phyloP scores from a whole-genome alignment of 2,888 invertebrate genomes.

The Teleiodes luculella region DNA sequence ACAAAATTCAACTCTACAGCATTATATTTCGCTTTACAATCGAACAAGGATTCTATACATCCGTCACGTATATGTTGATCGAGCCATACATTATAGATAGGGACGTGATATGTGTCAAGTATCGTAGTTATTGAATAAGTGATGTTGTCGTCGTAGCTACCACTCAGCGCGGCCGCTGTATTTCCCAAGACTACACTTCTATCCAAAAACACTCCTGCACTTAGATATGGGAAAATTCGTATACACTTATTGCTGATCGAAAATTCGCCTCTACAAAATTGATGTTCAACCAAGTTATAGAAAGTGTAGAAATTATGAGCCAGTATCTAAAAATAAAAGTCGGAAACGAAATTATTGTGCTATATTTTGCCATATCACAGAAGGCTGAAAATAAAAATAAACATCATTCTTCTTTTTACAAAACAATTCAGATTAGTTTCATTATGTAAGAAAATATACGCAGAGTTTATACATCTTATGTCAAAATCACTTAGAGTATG shows the following conservation, averaged over 20 bases:
- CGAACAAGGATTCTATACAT: not conserved
- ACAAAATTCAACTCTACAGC: not conserved
- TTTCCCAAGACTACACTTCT: conserved; percentile 24
- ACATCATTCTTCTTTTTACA: not conserved
- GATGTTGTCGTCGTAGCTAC: conserved; percentile 29
- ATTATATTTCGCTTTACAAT: not conserved
- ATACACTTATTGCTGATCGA: not conserved
- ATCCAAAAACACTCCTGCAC: not conserved
- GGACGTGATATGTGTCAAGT: conserved; percentile 38
- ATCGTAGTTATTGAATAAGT: conserved; percentile 39
- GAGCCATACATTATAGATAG: conserved; percentile 27
- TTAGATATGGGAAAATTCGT: not conserved
- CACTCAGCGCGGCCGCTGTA: conserved; percentile 28
- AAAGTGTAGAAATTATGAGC: not conserved
- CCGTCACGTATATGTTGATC: conserved; percentile 5
- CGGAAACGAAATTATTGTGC: not conserved
- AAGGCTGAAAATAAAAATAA: conserved; percentile 1
- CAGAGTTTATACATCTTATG: not conserved
- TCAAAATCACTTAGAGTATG: not conserved
- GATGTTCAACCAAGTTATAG: not conserved
- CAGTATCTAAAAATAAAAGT: not conserved
- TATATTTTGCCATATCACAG: conserved; percentile 7
- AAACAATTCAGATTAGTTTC: not conserved
- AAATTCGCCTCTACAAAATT: not conserved
- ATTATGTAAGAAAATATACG: not conserved